Evolutionary conservation across 2,888 invertebrate genomes (phyloP).

Genomic region (Macropis europaea): DNA sequence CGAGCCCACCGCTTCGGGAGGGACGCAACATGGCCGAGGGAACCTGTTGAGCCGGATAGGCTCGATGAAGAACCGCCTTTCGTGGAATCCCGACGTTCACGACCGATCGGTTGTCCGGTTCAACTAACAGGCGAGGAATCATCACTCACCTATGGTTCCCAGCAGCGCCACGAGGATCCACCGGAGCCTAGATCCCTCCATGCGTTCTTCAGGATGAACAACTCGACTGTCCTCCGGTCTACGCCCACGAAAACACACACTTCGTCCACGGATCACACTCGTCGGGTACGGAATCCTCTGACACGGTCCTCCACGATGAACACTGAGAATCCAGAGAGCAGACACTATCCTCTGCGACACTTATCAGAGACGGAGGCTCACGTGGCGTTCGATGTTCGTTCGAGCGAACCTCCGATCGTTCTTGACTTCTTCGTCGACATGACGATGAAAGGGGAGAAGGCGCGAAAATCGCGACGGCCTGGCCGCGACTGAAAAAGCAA

Average conservation of each 20-base stretch:
- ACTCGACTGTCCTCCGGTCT: background rate
- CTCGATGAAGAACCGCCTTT: background rate
- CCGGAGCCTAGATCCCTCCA: constrained; percentile 3
- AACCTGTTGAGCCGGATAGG: constrained; percentile 42
- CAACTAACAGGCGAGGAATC: background rate
- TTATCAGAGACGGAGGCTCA: constrained; percentile 1
- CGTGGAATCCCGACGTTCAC: background rate
- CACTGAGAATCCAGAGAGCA: too few relatives aligned
- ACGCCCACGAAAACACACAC: constrained; percentile 9
- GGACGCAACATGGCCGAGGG: background rate
- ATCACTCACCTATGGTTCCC: constrained; percentile 49
- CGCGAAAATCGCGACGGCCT: constrained; percentile 28
- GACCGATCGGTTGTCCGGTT: background rate
- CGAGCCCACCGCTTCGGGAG: too few relatives aligned
- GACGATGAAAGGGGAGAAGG: constrained; percentile 14
- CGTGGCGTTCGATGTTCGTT: too few relatives aligned
- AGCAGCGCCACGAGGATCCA: constrained; percentile 46
- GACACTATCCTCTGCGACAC: too few relatives aligned
- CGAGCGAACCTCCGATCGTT: constrained; percentile 3
- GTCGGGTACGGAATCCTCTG: background rate
- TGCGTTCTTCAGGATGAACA: background rate
- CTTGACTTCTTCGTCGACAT: constrained; percentile 12
- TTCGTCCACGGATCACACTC: background rate
- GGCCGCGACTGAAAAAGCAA: too few relatives aligned
- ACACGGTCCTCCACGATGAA: too few relatives aligned